Base-by-base conservation (phyloP, 2,888 invertebrate genomes). In the Drosophila niveifrons region DNA sequence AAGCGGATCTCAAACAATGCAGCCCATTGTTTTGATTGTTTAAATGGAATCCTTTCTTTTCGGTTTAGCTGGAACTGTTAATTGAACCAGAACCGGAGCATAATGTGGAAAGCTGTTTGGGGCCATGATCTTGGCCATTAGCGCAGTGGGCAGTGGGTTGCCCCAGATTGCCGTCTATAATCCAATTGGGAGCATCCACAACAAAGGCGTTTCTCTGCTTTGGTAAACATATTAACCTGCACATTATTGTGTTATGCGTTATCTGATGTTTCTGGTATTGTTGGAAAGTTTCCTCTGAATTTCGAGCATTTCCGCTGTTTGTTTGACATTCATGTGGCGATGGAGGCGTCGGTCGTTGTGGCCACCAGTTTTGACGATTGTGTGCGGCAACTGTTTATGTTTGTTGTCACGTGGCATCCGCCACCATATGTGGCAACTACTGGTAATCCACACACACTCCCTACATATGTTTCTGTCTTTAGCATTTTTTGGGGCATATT, bases 361-460 rank as follows among this genome's bases (percentile, higher is more conserved):
- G 65, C 63, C 66, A 59, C 15, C 68, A 67, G 48, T 66, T 66
- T 66, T 68, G 72, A 70, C 61, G 65, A 72, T 63, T 72, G 78
- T 36, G 69, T 72, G 78, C 36, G 69, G 59, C 67, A 68, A 61
- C 61, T 82, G 86, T 88, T 86, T 86, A 79, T 78, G 73, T 41
- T 53, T 65, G 63, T 53, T 83, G 88, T 86, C 88, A 83, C 85
- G 88, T 88, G 88, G 87, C 73, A 81, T 81, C 80, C 78, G 82
- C 78, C 88, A 6, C 36, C 36, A 79, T 69, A 81, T 86, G 84
- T 83, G 79, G 75, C 70, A 71, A 62, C 57, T 29, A 41, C 63
- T 0, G 36, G 6, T 23, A 23, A 23, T 23, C 46, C 15, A 18
- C 31, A 29, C 23, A 7, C 55, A 50, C n/a, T 17, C 46, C 41